Conservation (phyloP, 2,888 invertebrate genomes). For the Agriopis leucophaearia region DNA sequence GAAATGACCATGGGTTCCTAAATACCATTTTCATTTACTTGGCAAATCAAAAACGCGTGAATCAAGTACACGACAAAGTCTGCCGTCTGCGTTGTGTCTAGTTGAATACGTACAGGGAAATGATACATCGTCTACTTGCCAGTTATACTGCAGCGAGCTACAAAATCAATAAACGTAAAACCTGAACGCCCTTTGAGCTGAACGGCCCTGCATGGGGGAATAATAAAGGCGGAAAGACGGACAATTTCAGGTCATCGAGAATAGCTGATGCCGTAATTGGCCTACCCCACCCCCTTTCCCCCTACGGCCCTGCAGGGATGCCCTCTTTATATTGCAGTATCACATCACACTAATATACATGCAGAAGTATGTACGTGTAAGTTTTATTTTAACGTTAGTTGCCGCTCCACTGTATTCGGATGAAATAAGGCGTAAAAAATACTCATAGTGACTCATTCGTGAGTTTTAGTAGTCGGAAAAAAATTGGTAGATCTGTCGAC, state of each 20-base stretch:
- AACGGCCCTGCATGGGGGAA: slow-evolving; percentile 31
- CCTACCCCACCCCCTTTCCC: slow-evolving; percentile 24
- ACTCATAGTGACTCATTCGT: background rate
- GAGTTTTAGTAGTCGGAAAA: no score
- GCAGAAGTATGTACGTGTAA: background rate
- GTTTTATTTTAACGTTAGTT: no score
- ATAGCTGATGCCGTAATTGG: slow-evolving; percentile 58
- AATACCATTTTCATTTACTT: no score
- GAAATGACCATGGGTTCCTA: no score
- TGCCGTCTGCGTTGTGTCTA: background rate
- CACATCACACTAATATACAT: slow-evolving; percentile 1
- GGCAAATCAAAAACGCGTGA: no score
- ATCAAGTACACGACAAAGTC: background rate
- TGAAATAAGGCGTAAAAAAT: background rate
- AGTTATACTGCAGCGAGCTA: slow-evolving; percentile 4
- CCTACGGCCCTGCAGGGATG: slow-evolving; percentile 11
- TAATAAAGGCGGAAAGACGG: slow-evolving; percentile 43
- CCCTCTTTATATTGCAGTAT: slow-evolving; percentile 36
- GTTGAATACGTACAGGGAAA: background rate
- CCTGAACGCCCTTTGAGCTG: slow-evolving; percentile 9
- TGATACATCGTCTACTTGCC: background rate
- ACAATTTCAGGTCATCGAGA: slow-evolving; percentile 53
- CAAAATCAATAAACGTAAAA: slow-evolving; percentile 16
- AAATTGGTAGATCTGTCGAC: no score
- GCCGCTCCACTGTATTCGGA: background rate